These are phyloP conservation scores for Coreius guichenoti DNA, from an alignment of 2,797 vertebrate genomes.

Conservation along the genomic window DNA sequence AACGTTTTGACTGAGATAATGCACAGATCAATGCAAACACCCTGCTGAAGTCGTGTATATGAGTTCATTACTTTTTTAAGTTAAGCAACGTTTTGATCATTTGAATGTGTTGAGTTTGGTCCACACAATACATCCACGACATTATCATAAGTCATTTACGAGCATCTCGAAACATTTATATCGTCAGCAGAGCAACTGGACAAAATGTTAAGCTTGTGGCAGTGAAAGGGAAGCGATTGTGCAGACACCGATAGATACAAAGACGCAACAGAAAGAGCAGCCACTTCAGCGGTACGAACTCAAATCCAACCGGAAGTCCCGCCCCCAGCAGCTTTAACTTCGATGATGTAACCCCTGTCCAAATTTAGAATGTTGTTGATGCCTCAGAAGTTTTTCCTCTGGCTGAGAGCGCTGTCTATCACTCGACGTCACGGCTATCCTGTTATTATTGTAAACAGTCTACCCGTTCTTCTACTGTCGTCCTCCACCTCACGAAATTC, in stretches of 20 bases:
- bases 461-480: conserved; percentile 80
- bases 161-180: neutral
- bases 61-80: neutral
- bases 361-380: conserved; percentile 88
- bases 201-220: no score
- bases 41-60: neutral
- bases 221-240: neutral
- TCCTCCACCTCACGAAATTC: conserved; percentile 78
- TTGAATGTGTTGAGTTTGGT: neutral
- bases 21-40: neutral
- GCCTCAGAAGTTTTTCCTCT: conserved; percentile 74
- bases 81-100: neutral
- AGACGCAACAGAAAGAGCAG: conserved; percentile 19
- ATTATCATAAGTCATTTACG: neutral
- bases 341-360: conserved; percentile 91
- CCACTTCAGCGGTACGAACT: conserved; percentile 61
- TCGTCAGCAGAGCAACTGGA: neutral
- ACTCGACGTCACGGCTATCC: conserved; percentile 76
- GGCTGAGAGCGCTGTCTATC: conserved; percentile 80
- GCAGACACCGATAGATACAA: conserved; percentile 12
- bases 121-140: neutral
- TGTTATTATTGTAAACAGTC: conserved; percentile 92
- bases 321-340: conserved; percentile 75
- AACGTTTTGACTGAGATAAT: neutral
- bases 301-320: conserved; percentile 84